These are phyloP conservation scores for Gastracanthus pulcherrimus DNA, from an alignment of 2,888 invertebrate species.

Conservation along the genomic window DNA sequence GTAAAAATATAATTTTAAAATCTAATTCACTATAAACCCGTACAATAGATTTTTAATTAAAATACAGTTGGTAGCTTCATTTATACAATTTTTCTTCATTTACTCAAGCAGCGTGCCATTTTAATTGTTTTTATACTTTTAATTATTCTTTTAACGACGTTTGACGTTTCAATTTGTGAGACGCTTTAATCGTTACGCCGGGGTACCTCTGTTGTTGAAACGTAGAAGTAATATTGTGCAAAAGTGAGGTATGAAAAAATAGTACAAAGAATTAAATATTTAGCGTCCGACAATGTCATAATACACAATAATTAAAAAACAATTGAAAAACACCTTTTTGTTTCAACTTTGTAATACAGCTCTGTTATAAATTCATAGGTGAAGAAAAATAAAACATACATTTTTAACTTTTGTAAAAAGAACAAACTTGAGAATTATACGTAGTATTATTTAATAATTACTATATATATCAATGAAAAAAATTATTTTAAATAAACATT, in stretches of 20 bases:
- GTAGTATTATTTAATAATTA: too few relatives aligned
- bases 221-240: too few relatives aligned
- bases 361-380: too few relatives aligned
- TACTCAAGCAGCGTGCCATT: constrained; percentile 15
- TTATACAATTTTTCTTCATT: neutral
- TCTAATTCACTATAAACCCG: too few relatives aligned
- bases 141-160: constrained; percentile 20
- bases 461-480: too few relatives aligned
- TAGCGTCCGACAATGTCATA: neutral
- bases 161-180: constrained; percentile 12
- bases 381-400: too few relatives aligned
- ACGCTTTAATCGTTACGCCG: neutral
- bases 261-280: neutral
- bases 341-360: too few relatives aligned
- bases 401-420: too few relatives aligned
- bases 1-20: too few relatives aligned
- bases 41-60: neutral
- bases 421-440: too few relatives aligned
- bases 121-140: constrained; percentile 16
- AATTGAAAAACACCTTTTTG: too few relatives aligned
- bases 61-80: neutral
- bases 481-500: too few relatives aligned
- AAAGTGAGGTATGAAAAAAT: neutral
- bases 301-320: neutral
- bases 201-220: neutral